phyloP scores from a whole-genome alignment of 2,113 vertebrate genomes.

The Lathamus discolor region DNA sequence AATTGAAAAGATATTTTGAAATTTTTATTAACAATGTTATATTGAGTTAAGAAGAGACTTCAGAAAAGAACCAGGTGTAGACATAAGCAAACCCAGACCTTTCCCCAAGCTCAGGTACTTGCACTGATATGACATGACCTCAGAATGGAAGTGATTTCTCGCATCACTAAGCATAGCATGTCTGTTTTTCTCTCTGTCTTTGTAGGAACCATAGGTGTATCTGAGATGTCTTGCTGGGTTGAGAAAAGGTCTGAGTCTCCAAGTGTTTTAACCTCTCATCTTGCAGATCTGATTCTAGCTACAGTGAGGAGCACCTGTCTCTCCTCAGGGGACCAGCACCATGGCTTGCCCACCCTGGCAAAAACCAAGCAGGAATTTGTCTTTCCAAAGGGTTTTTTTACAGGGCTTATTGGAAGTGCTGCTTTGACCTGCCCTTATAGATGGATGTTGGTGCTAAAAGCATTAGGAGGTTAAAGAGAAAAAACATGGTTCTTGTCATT shows the following conservation, averaged over 20 bases:
- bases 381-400: not conserved
- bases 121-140: not conserved
- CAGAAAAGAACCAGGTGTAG: not conserved
- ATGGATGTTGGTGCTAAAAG: not conserved
- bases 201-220: not conserved
- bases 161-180: not conserved
- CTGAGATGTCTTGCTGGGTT: no score
- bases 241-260: not conserved
- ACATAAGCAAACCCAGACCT: not conserved
- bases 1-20: not conserved
- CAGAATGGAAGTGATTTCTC: not conserved
- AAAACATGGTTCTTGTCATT: not conserved
- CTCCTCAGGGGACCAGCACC: not conserved
- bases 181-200: not conserved
- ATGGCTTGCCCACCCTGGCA: not conserved
- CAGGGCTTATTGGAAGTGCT: not conserved
- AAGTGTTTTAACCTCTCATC: fast-evolving
- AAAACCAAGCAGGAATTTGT: not conserved
- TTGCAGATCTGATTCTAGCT: not conserved
- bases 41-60: not conserved
- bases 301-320: not conserved
- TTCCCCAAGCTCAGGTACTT: not conserved
- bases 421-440: not conserved
- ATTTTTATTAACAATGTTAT: not conserved
- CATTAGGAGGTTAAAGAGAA: not conserved